Percentiles rank a stretch among this genome's conserved stretches.
Evolutionary conservation across 2,797 vertebrate species (phyloP).

Genomic region (Anas capensis): DNA sequence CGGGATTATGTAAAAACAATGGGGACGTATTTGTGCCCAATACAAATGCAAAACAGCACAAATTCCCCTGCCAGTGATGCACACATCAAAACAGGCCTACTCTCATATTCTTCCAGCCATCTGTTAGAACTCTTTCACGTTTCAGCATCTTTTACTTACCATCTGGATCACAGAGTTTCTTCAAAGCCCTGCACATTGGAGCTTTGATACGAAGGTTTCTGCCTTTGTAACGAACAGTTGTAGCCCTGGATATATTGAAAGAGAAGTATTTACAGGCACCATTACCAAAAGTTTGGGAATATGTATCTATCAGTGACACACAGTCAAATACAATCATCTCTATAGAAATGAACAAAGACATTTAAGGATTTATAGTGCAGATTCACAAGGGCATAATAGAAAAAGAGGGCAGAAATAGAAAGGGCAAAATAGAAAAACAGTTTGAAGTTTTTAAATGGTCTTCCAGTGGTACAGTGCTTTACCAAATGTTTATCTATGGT

Average conservation of each 20-base stretch:
- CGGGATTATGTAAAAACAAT: background rate
- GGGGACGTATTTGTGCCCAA: background rate
- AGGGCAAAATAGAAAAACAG: background rate
- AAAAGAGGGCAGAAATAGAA: too few species aligned
- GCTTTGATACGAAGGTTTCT: constrained; percentile 97
- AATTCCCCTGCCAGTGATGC: background rate
- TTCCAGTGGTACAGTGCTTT: background rate
- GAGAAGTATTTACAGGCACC: background rate
- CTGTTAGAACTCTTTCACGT: background rate
- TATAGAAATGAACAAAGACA: background rate
- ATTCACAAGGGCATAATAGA: background rate
- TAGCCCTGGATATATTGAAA: constrained; percentile 83
- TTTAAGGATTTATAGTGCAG: background rate
- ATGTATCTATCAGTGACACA: background rate
- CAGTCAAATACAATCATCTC: background rate
- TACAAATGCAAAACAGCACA: background rate
- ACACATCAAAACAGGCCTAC: background rate
- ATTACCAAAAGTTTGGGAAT: background rate
- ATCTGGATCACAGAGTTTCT: constrained; percentile 98
- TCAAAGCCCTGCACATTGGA: constrained; percentile 96
- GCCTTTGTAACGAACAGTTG: constrained; percentile 96
- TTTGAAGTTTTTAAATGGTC: background rate
- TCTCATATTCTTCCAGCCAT: background rate
- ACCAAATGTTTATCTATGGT: background rate
- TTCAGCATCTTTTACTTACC: constrained; percentile 79